Evolutionary conservation across 2,113 vertebrate genomes (phyloP).

Genomic region (Cairina moschata): DNA sequence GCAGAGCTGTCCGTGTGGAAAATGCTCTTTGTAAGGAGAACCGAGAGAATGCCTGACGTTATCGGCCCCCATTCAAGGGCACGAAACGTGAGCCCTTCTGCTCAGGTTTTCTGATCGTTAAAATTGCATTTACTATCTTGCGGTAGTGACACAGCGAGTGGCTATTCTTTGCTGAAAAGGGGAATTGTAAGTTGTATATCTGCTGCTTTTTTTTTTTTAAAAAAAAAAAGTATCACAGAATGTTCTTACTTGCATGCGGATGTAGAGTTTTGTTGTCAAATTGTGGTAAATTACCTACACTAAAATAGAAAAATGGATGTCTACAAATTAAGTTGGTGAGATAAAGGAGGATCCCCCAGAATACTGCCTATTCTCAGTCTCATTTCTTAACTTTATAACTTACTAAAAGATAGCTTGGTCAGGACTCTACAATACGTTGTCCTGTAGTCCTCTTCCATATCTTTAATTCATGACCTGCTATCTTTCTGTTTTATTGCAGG

Average conservation of each 20-base stretch:
- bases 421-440: accelerated
- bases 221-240: not conserved
- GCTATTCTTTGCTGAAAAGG: not conserved
- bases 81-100: not conserved
- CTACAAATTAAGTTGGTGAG: not conserved
- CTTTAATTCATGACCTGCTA: not conserved
- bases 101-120: not conserved
- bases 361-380: not conserved
- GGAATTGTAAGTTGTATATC: not conserved
- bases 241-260: not conserved
- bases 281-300: not conserved
- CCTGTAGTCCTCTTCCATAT: not conserved
- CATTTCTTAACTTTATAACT: not conserved
- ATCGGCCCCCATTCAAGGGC: not conserved
- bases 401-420: not conserved
- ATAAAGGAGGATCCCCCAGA: not conserved
- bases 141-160: not conserved
- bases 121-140: not conserved
- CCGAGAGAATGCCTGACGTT: not conserved
- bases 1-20: not conserved
- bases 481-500: conserved; percentile 41
- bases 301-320: not conserved
- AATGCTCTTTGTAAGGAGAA: not conserved
- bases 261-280: not conserved
- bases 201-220: not conserved